Evolutionary conservation across 1,140 invertebrate species (phyloP), one percentile per base, ranked within the genome.

Genomic region (Oedothorax gibbosus): DNA sequence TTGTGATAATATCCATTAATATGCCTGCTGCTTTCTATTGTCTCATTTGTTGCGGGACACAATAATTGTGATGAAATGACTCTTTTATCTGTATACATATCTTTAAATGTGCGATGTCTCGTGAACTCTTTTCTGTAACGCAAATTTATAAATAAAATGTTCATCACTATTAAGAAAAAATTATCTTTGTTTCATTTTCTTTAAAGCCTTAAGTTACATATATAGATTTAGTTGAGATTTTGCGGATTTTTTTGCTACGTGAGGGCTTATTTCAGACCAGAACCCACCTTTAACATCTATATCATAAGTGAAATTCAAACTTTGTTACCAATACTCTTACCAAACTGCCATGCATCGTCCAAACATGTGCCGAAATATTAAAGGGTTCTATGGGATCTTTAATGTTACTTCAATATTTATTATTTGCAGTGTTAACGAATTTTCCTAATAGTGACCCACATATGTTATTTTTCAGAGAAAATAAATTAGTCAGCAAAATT

Each of bases 41-140:
- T 81, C 78, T 81, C 78, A 81, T 82, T 82, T 73, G 80, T 82
- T 82, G 78, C 69, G 69, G 80, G 80, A 73, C 80, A 73, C 60
- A 73, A 82, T 82, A 73, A 82, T 82, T 82, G 80, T 82, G 80
- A 82, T 73, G 80, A 81, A 73, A 71, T 82, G 80, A 82, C 68
- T 82, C 80, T 82, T 82, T 82, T 82, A 82, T 82, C 80, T 82
- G 57, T 82, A 82, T 82, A 82, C 80, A 82, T 82, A 82, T 82
- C 80, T 82, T 82, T 82, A 73, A 82, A 66, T 82, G 69, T 82
- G 80, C 80, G 69, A 82, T 82, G 69, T 82, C 69, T 82, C 49
- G 65, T 64, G 80, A 77, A 82, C 64, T 54, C 69, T 62, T 82
- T 82, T 82, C 80, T 82, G 80, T 82, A 82, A 82, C 80, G 69